These are phyloP conservation scores for Brachirus orientalis DNA, from an alignment of 2,113 vertebrate species.

Conservation along the genomic window DNA sequence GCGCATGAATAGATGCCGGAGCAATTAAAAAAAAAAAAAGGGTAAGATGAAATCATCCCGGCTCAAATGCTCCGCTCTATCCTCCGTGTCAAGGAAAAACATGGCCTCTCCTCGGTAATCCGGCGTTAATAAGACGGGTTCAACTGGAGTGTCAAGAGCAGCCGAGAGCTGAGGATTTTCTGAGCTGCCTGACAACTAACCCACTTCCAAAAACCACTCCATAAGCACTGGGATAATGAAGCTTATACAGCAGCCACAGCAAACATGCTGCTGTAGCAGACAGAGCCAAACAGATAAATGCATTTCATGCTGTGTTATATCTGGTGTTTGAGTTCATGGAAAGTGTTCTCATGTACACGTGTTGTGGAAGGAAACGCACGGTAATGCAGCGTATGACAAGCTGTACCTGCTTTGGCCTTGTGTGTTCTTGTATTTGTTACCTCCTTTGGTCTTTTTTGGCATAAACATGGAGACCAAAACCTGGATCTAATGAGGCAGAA, in stretches of 20 bases:
- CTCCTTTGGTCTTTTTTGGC: too few relatives aligned
- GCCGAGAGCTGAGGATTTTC: constrained; percentile 91
- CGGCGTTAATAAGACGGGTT: constrained; percentile 89
- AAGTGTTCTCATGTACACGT: constrained; percentile 82
- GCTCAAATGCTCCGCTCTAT: constrained; percentile 84
- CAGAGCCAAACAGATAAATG: constrained; percentile 73
- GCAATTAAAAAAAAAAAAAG: constrained; percentile 86
- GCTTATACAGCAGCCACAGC: constrained; percentile 69
- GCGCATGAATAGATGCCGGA: constrained; percentile 73
- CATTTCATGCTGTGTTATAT: constrained; percentile 86
- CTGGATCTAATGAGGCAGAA: too few relatives aligned
- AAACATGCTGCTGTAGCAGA: constrained; percentile 21
- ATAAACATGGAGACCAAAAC: too few relatives aligned
- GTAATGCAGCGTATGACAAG: constrained; percentile 85
- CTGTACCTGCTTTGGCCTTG: constrained; percentile 65
- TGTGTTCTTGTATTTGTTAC: too few relatives aligned
- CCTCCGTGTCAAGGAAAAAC: constrained; percentile 85
- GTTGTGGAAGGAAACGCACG: constrained; percentile 59
- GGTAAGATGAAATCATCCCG: constrained; percentile 83
- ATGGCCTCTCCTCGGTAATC: constrained; percentile 83
- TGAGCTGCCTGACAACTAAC: constrained; percentile 86
- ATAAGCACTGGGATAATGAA: constrained; percentile 90
- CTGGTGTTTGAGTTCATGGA: constrained; percentile 87
- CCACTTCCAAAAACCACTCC: constrained; percentile 88
- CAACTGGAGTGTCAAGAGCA: constrained; percentile 92